Base-by-base conservation (phyloP, 2,113 vertebrate genomes). In the Nicator chloris region DNA sequence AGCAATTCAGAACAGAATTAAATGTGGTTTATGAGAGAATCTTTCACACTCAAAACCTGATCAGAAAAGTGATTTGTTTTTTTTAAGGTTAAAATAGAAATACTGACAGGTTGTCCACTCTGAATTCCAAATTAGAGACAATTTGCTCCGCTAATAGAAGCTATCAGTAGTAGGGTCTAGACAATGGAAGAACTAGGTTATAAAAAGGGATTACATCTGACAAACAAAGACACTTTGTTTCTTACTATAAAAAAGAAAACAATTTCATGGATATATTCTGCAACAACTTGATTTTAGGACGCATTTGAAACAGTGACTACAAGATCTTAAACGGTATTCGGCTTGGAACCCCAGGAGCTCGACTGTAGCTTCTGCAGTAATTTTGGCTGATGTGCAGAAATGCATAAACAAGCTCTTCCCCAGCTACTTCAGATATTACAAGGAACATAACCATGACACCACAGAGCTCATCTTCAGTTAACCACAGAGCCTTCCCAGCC, bases 351-450 rank as follows among this genome's bases (percentile, higher is more conserved):
- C 9, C n/a, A 50, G 13, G 31, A 26, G 22, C 82, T 61, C 13
- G 0, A 11, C 64, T 59, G 66, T 27, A 75, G 13, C n/a, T 81
- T 75, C 68, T 51, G 68, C 51, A 71, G 21, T 59, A 50, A 42
- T 86, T 90, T 35, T n/a, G 42, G 56, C 33, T 88, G 49, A 73
- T 28, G 47, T 35, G 26, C 68, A 86, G 33, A 83, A 53, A 72
- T 23, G 47, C 5, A 1, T 56, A 51, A 80, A 78, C 28, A 66
- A 66, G 15, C 15, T 82, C 51, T 83, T 77, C 76, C 64, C 15
- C 53, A 78, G 31, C 64, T 81, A 86, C 72, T 96, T 94, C 86
- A 92, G 91, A 88, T 75, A 93, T 97, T 63, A 94, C 92, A 78
- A 73, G 23, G 33, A 70, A 61, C 51, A 22, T 42, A 90, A 95